Conservation (phyloP, 1,140 invertebrate species). For the Aphelinus atriplicis region DNA sequence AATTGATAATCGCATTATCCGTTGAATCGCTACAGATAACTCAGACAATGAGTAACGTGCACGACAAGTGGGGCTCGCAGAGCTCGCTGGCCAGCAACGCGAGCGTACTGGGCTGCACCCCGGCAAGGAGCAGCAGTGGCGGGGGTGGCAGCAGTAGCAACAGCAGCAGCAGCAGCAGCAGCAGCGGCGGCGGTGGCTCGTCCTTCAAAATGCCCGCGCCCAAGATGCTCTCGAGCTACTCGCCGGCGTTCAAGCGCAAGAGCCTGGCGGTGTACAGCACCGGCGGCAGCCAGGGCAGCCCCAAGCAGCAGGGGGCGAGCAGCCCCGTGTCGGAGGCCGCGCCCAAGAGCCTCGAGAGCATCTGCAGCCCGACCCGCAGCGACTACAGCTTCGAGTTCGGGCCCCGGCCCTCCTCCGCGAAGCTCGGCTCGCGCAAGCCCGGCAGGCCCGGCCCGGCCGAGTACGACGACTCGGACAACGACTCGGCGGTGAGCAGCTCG, state of each 20-base stretch:
- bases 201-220: conserved; percentile 60
- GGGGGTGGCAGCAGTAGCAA: conserved; percentile 51
- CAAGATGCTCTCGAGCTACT: conserved; percentile 79
- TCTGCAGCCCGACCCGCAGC: conserved; percentile 69
- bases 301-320: conserved; percentile 1
- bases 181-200: conserved; percentile 51
- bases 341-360: conserved; percentile 71
- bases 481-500: conserved; percentile 84
- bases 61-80: conserved; percentile 61
- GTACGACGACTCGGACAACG: conserved; percentile 83
- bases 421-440: conserved; percentile 33
- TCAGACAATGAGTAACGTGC: conserved; percentile 48
- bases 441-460: conserved; percentile 37
- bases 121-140: conserved; percentile 53
- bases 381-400: conserved; percentile 67
- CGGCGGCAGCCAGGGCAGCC: conserved; percentile 40
- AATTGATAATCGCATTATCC: too few species aligned
- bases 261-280: conserved; percentile 73
- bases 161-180: conserved; percentile 51
- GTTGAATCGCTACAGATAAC: conserved; percentile 44
- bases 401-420: conserved; percentile 49
- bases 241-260: conserved; percentile 84
- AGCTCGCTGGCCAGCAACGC: conserved; percentile 57
- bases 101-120: conserved; percentile 48
- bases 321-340: conserved; percentile 51